These are phyloP conservation scores for Neostethus bicornis DNA, from an alignment of 2,797 vertebrate species.

Conservation along the genomic window DNA sequence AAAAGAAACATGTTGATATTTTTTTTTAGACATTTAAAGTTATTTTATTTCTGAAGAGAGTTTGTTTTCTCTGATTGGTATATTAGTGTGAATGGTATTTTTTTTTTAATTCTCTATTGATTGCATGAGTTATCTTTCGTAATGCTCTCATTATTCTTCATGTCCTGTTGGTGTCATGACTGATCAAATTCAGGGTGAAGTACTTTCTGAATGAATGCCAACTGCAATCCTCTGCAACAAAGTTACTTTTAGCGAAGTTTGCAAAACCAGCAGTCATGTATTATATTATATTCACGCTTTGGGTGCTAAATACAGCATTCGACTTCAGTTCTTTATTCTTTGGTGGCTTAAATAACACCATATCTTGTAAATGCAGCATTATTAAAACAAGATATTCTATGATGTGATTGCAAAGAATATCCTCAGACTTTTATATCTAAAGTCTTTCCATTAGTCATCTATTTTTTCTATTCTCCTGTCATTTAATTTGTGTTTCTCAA, in stretches of 20 bases:
- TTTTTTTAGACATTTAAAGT: not conserved
- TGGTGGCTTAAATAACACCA: slow-evolving; percentile 23
- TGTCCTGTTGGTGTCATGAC: slow-evolving; percentile 5
- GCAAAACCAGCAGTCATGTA: not conserved
- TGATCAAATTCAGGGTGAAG: not conserved
- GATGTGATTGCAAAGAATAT: slow-evolving; percentile 25
- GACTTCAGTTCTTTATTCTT: slow-evolving; percentile 7
- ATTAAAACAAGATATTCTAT: slow-evolving; percentile 31
- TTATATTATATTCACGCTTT: not conserved
- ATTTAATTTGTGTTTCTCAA: no score
- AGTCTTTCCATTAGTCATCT: slow-evolving; percentile 11
- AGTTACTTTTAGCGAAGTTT: not conserved
- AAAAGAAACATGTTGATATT: slow-evolving; percentile 5
- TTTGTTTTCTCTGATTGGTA: no score
- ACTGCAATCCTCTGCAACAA: not conserved
- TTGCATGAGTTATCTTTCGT: slow-evolving; percentile 14
- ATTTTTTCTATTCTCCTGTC: not conserved
- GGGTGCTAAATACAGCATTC: not conserved
- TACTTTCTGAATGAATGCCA: not conserved
- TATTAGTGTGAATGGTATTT: not conserved
- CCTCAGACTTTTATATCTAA: slow-evolving; percentile 28
- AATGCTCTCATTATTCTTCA: slow-evolving; percentile 22
- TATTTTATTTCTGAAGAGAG: not conserved
- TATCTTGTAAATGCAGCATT: slow-evolving; percentile 30
- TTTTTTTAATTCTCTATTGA: slow-evolving; percentile 10